These are phyloP conservation scores for Halictus ligatus DNA, from an alignment of 2,888 invertebrate genomes.

Conservation along the genomic window DNA sequence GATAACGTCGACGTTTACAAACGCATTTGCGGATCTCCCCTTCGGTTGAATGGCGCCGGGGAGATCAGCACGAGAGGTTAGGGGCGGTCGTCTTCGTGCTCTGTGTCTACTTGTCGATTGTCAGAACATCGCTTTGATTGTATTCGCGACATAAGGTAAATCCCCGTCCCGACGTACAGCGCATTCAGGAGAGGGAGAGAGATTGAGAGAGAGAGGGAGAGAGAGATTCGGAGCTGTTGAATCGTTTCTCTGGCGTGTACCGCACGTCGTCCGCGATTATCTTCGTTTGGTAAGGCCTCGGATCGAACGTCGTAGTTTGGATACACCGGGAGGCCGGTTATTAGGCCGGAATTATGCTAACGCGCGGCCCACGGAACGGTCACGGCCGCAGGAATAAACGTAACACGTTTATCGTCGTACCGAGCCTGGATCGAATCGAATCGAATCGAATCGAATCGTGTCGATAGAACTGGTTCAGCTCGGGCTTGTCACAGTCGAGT, in stretches of 20 bases:
- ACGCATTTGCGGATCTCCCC: neutral
- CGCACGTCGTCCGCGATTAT: slow-evolving; percentile 17
- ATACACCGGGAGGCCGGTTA: slow-evolving; percentile 11
- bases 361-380: neutral
- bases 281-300: slow-evolving; percentile 12
- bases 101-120: slow-evolving; percentile 30
- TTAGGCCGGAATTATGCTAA: slow-evolving; percentile 23
- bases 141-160: slow-evolving; percentile 35
- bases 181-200: neutral
- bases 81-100: slow-evolving; percentile 29
- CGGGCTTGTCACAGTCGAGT: neutral
- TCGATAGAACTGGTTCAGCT: neutral
- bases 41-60: neutral
- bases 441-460: neutral
- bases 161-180: neutral
- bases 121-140: slow-evolving; percentile 21
- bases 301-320: slow-evolving; percentile 14
- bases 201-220: neutral
- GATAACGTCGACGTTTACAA: slow-evolving; percentile 35
- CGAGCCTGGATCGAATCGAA: neutral
- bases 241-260: slow-evolving; percentile 21
- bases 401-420: neutral
- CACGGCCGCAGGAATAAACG: slow-evolving; percentile 12
- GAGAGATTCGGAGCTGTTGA: neutral
- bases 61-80: neutral